phyloP scores from a whole-genome alignment of 1,140 invertebrate species.

The Drosophila erecta region DNA sequence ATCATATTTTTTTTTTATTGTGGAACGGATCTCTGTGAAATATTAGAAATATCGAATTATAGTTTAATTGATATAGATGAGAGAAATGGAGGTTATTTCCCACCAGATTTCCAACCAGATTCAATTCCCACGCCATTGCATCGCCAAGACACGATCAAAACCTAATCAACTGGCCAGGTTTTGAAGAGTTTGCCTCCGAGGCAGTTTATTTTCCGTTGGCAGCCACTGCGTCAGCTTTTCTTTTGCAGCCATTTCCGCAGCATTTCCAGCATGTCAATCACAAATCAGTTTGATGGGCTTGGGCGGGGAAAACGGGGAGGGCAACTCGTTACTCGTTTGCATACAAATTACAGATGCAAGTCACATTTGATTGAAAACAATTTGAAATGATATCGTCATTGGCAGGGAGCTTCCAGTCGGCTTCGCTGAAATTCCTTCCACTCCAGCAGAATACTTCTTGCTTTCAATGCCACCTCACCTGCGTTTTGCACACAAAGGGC shows the following conservation, averaged over 20 bases:
- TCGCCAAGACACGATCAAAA: slow-evolving; percentile 45
- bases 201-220: slow-evolving; percentile 34
- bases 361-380: slow-evolving; percentile 81
- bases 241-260: slow-evolving; percentile 29
- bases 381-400: slow-evolving; percentile 76
- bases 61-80: not conserved
- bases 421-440: slow-evolving; percentile 9
- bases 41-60: not conserved
- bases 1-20: too few relatives aligned
- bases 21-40: too few relatives aligned
- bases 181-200: slow-evolving; percentile 10
- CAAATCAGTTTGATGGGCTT: slow-evolving; percentile 57
- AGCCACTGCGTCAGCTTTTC: slow-evolving; percentile 25
- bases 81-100: too few relatives aligned
- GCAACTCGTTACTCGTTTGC: slow-evolving; percentile 63
- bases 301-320: slow-evolving; percentile 9
- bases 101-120: not conserved
- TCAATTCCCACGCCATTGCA: slow-evolving; percentile 12
- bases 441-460: slow-evolving; percentile 31
- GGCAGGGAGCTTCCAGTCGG: slow-evolving; percentile 15
- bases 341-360: slow-evolving; percentile 81
- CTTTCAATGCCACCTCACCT: slow-evolving; percentile 53
- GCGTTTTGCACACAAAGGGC: slow-evolving; percentile 40
- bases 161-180: slow-evolving; percentile 40
- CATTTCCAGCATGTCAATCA: slow-evolving; percentile 57